Conservation (phyloP, 2,113 vertebrate species). For the Rhea americana region DNA sequence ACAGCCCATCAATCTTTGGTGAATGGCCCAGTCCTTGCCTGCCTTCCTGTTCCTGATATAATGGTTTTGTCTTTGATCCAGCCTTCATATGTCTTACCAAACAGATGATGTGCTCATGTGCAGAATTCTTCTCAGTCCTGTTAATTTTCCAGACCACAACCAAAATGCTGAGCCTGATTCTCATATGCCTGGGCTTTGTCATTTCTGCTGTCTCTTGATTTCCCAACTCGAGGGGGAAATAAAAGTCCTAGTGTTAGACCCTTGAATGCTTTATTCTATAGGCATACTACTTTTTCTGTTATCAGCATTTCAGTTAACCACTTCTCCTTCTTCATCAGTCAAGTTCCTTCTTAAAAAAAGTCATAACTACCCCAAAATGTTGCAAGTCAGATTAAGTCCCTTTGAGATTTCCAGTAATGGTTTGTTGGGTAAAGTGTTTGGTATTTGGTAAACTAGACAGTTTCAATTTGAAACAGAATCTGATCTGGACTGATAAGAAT, state of each 20-base stretch:
- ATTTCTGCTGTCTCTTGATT: slow-evolving; percentile 1
- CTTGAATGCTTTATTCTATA: not conserved
- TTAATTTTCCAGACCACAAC: not conserved
- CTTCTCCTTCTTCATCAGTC: not conserved
- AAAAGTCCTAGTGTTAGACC: not conserved
- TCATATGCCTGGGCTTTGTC: not conserved
- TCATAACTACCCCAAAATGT: not conserved
- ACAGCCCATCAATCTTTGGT: not conserved
- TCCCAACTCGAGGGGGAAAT: not conserved
- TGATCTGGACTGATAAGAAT: not conserved
- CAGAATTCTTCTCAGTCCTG: not conserved
- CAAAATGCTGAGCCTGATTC: not conserved
- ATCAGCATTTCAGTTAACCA: not conserved
- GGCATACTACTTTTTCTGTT: not conserved
- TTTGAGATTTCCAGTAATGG: not conserved
- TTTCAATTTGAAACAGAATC: not conserved
- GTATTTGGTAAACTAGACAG: not conserved
- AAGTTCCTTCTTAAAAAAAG: not conserved
- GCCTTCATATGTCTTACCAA: not conserved
- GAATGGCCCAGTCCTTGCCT: not conserved
- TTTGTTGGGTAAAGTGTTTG: not conserved
- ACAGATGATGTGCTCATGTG: not conserved
- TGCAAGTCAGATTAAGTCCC: not conserved
- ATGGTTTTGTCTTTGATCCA: not conserved
- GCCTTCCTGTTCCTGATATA: not conserved